Base-by-base conservation (phyloP, 2,113 vertebrate genomes). In the Neodon shergylaensis region DNA sequence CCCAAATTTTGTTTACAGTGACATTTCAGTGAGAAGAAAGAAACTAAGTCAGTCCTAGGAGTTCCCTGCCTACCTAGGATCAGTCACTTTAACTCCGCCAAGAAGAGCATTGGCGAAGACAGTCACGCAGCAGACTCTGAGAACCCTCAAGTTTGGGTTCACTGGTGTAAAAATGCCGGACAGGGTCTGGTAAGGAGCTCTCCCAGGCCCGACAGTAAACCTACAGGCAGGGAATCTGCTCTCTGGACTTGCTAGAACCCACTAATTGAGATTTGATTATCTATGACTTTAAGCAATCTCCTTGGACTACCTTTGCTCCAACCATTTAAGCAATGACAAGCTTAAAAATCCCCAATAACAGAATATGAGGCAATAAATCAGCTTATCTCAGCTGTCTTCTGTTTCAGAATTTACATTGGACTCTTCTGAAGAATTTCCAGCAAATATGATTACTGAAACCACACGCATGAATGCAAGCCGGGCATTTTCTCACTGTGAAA, bases 401-500 rank as follows among this genome's bases (percentile, higher is more conserved):
- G n/a, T 58, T 79, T 91, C 77, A 95, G 92, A 94, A 82, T 54
- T 89, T 49, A 42, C 17, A 22, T 2, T 36, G 17, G 21, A 22
- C 63, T 24, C 10, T 47, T 49, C 24, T 33, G 28, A 68, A 49
- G 28, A 36, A 17, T 84, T 44, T 44, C 39, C 19, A 84, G 28
- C 61, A 54, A 54, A 92, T 7, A 26, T 0, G 82, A 82, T 72
- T 92, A 94, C 28, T 36, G 31, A 88, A 90, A 77, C 26, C 49
- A 87, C 84, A 58, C 72, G 63, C 63, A 44, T 13, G 3, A 86
- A 72, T n/a, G 33, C 17, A 73, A 36, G 7, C 63, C 88, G 65
- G 66, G 9, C 52, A 52, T 88, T 79, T 96, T 96, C 88, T 58
- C 70, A 74, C 72, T 73, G 39, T 36, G 65, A 82, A 84, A 90